phyloP scores from a whole-genome alignment of 2,113 vertebrate genomes.

The Halcyon senegalensis region DNA sequence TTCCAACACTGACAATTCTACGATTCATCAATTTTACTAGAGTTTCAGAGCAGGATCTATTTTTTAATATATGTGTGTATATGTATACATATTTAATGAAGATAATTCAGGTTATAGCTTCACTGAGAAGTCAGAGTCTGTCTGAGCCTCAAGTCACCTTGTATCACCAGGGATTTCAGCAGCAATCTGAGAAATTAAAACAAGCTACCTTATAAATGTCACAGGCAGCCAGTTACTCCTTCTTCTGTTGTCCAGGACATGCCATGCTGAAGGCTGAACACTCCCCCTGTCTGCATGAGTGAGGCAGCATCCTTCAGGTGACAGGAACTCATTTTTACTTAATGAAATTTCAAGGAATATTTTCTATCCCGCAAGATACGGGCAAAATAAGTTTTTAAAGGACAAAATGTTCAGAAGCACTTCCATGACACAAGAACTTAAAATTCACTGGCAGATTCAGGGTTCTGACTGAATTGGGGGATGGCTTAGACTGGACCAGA shows the following conservation, averaged over 20 bases:
- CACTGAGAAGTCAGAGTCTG: not conserved
- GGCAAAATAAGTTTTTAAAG: not conserved
- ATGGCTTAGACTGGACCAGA: not conserved
- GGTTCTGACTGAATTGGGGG: accelerated
- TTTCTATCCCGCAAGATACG: not conserved
- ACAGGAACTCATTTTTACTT: not conserved
- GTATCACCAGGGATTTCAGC: not conserved
- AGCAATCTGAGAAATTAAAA: not conserved
- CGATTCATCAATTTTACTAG: not conserved
- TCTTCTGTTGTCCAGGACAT: not conserved
- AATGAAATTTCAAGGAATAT: not conserved
- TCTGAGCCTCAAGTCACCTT: not conserved
- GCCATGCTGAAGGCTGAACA: not conserved
- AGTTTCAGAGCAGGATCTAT: not conserved
- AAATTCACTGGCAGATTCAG: not conserved
- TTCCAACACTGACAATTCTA: no score
- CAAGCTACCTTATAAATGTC: not conserved
- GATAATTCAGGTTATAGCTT: not conserved
- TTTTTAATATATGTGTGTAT: not conserved
- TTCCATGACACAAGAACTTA: not conserved
- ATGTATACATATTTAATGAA: not conserved
- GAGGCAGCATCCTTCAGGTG: not conserved
- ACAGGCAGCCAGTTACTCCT: not conserved
- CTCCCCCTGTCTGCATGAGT: not conserved
- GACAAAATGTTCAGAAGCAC: not conserved